These are phyloP conservation scores for Gortyna flavago DNA, from an alignment of 2,888 invertebrate genomes.

Conservation along the genomic window DNA sequence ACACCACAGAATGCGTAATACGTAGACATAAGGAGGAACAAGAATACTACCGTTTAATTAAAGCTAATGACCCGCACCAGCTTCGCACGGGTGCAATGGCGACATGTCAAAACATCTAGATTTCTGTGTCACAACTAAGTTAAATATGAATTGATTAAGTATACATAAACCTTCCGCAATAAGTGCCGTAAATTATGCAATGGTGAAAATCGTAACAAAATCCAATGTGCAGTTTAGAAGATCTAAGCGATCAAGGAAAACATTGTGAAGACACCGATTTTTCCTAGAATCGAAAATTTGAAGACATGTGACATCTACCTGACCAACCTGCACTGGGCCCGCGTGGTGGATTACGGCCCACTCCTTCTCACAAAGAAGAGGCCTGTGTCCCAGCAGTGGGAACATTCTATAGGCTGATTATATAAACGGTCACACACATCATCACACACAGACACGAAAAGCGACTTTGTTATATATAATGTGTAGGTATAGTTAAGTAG, in stretches of 20 bases:
- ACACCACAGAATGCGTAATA: background rate
- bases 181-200: background rate
- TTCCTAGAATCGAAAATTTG: background rate
- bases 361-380: background rate
- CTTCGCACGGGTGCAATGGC: background rate
- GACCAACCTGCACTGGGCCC: background rate
- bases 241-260: background rate
- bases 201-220: background rate
- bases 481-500: background rate
- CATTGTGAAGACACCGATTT: no score
- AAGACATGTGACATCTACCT: background rate
- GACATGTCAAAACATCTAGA: background rate
- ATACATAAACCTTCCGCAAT: background rate
- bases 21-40: background rate
- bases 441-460: background rate
- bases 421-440: background rate
- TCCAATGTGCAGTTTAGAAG: background rate
- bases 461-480: background rate
- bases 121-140: background rate
- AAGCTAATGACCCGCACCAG: background rate
- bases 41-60: background rate
- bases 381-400: background rate
- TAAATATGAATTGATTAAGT: background rate
- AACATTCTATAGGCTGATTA: background rate
- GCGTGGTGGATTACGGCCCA: background rate